These are phyloP conservation scores for Tinamus guttatus DNA, from an alignment of 2,113 vertebrate species.

Conservation along the genomic window DNA sequence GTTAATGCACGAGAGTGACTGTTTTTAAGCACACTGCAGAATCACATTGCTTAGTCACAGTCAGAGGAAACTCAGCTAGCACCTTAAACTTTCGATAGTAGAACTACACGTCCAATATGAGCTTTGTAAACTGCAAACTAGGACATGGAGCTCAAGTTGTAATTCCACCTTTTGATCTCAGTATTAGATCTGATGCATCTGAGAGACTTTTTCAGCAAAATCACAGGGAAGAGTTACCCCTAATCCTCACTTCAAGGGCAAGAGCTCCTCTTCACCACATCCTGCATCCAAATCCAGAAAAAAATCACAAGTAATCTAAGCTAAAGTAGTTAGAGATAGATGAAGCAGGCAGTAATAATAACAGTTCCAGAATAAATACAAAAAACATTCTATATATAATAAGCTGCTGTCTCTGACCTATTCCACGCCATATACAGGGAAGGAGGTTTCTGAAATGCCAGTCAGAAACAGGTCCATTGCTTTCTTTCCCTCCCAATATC, in stretches of 20 bases:
- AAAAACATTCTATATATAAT: not conserved
- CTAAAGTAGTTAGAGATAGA: not conserved
- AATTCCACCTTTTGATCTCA: not conserved
- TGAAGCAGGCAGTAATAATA: accelerated
- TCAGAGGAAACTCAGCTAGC: not conserved
- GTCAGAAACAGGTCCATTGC: not conserved
- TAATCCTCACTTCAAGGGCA: accelerated
- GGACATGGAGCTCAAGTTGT: not conserved
- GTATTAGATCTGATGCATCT: not conserved
- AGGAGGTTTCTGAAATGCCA: not conserved
- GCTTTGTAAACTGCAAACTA: too few species aligned
- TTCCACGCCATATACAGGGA: not conserved
- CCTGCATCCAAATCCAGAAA: not conserved
- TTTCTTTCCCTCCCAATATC: not conserved
- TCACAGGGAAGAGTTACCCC: not conserved
- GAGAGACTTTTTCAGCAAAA: not conserved
- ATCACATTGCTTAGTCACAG: not conserved
- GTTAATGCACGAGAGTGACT: not conserved
- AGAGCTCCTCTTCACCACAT: not conserved
- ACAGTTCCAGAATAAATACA: not conserved
- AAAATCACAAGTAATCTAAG: not conserved
- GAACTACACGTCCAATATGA: not conserved
- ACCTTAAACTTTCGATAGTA: not conserved
- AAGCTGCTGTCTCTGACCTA: not conserved
- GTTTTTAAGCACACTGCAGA: not conserved